These are phyloP conservation scores for Drosophila lowei DNA, from an alignment of 1,140 invertebrate species.

Conservation along the genomic window DNA sequence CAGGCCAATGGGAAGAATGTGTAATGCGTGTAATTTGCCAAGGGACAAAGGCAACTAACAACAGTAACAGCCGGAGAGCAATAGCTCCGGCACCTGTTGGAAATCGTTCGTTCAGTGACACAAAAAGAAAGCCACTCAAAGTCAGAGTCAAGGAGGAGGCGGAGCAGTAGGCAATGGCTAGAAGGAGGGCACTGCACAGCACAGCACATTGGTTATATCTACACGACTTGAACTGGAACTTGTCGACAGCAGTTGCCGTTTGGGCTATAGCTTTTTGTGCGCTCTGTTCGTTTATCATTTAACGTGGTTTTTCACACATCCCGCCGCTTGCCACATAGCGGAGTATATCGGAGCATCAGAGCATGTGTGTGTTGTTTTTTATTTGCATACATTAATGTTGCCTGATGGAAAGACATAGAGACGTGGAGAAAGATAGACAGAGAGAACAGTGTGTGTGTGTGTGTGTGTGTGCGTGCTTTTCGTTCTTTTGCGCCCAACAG, in stretches of 20 bases:
- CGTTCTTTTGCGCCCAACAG: constrained; percentile 58
- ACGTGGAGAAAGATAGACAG: not conserved
- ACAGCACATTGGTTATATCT: constrained; percentile 31
- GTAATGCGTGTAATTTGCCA: constrained; percentile 72
- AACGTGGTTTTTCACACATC: constrained; percentile 66
- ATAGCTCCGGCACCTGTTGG: constrained; percentile 60
- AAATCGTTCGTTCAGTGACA: constrained; percentile 67
- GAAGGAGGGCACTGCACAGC: too few relatives aligned
- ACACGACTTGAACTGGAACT: constrained; percentile 46
- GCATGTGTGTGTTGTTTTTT: constrained; percentile 26
- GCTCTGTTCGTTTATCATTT: constrained; percentile 57
- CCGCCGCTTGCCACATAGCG: constrained; percentile 28
- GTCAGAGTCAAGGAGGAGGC: not conserved
- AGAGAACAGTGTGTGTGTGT: constrained; percentile 1
- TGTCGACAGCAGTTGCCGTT: constrained; percentile 51
- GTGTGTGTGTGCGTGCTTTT: constrained; percentile 2
- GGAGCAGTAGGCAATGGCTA: not conserved
- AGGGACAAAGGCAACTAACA: constrained; percentile 36
- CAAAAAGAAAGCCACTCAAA: constrained; percentile 75
- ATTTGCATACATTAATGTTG: constrained; percentile 55
- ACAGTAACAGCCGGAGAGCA: constrained; percentile 9
- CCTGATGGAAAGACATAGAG: constrained; percentile 7
- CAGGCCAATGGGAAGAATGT: constrained; percentile 53
- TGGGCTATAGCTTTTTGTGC: constrained; percentile 21
- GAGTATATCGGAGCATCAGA: not conserved